These are phyloP conservation scores for Tigriopus japonicus DNA, from an alignment of 1,140 invertebrate species.

Conservation along the genomic window DNA sequence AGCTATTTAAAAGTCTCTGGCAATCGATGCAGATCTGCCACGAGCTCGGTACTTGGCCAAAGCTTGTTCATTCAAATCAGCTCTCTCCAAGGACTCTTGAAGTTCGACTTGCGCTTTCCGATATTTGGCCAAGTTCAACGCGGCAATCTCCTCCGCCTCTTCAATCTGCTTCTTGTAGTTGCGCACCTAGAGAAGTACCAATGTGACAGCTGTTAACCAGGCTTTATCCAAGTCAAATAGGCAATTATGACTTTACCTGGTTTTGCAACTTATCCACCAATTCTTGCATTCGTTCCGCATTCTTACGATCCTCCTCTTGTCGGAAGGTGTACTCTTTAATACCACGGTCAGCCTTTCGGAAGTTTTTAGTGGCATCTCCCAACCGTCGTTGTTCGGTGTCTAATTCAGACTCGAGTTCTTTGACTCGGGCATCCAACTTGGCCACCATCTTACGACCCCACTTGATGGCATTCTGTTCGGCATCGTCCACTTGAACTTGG, in stretches of 20 bases:
- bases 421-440: constrained; percentile 40
- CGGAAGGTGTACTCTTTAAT: constrained; percentile 48
- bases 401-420: constrained; percentile 40
- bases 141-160: constrained; percentile 43
- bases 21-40: constrained; percentile 35
- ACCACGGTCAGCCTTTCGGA: constrained; percentile 43
- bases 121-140: constrained; percentile 39
- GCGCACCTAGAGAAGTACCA: constrained; percentile 21
- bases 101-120: constrained; percentile 16
- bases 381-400: constrained; percentile 37
- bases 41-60: constrained; percentile 95
- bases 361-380: constrained; percentile 56
- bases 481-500: constrained; percentile 38
- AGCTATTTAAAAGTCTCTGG: constrained; percentile 10
- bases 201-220: too few species aligned
- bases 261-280: constrained; percentile 95
- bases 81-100: constrained; percentile 94
- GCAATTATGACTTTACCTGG: constrained; percentile 37
- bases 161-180: constrained; percentile 42
- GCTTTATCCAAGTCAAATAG: constrained; percentile 37
- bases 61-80: constrained; percentile 89
- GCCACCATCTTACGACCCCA: constrained; percentile 29
- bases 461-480: constrained; percentile 28
- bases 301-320: constrained; percentile 92
- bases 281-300: constrained; percentile 92